These are phyloP conservation scores for Bucorvus abyssinicus DNA, from an alignment of 2,797 vertebrate species.

Conservation along the genomic window DNA sequence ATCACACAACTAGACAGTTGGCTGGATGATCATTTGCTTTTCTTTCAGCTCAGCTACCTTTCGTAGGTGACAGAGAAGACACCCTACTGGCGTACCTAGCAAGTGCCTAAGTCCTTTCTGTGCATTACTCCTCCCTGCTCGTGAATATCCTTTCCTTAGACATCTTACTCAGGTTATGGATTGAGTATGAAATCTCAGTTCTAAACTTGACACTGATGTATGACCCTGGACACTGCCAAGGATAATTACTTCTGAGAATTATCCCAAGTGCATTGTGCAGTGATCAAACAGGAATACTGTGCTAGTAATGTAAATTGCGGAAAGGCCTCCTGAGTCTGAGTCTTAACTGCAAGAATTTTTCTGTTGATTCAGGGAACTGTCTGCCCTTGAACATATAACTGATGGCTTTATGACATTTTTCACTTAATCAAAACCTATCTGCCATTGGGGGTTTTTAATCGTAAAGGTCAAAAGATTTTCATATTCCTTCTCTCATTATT, in stretches of 20 bases:
- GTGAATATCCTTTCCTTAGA: background rate
- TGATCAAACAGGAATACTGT: background rate
- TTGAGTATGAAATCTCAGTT: background rate
- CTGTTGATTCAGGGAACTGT: background rate
- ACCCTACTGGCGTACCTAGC: background rate
- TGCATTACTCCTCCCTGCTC: background rate
- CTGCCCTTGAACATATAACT: background rate
- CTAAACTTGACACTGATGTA: background rate
- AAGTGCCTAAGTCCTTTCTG: background rate
- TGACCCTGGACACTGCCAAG: background rate
- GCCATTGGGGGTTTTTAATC: background rate
- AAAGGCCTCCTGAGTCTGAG: background rate
- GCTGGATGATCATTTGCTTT: background rate
- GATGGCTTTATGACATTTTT: background rate
- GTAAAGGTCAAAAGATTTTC: slow-evolving; percentile 1
- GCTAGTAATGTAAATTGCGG: background rate
- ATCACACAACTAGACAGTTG: background rate
- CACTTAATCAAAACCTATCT: background rate
- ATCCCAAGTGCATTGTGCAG: background rate
- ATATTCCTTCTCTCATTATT: background rate
- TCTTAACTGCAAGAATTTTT: background rate
- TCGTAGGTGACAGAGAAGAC: background rate
- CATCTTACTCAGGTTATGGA: background rate
- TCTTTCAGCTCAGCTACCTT: background rate
- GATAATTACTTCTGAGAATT: slow-evolving; percentile 19